Conservation (phyloP, 2,113 vertebrate species). For the Periophthalmus modestus region DNA sequence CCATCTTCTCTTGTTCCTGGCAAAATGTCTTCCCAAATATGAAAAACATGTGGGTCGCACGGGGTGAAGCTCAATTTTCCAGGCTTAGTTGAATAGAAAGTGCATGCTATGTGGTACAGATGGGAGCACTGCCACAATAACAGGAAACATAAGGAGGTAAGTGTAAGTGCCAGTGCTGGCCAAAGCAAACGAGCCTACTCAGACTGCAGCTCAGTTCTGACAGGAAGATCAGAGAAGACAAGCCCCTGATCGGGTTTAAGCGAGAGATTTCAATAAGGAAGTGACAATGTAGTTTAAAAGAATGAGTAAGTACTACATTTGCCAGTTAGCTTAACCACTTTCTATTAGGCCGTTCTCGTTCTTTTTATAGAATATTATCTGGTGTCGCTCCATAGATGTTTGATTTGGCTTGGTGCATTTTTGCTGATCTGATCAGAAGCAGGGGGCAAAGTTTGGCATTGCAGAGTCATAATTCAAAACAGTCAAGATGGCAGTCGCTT, state of each 20-base stretch:
- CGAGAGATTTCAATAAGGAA: conserved; percentile 10
- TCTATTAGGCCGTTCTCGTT: too few relatives aligned
- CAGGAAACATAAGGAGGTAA: conserved; percentile 64
- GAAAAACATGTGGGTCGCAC: conserved; percentile 29
- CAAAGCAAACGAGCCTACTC: conserved; percentile 60
- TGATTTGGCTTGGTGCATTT: not conserved
- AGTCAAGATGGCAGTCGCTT: not conserved
- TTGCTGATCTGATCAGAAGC: not conserved
- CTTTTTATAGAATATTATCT: too few relatives aligned
- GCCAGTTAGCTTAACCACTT: too few relatives aligned
- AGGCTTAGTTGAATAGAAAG: conserved; percentile 26
- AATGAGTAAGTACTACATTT: not conserved
- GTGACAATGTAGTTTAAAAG: not conserved
- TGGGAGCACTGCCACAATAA: conserved; percentile 62
- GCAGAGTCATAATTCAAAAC: not conserved
- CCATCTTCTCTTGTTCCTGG: conserved; percentile 4
- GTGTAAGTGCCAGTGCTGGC: conserved; percentile 38
- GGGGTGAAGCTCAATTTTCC: conserved; percentile 39
- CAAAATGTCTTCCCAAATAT: conserved; percentile 2
- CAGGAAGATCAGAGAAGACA: conserved; percentile 41
- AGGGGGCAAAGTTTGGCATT: not conserved
- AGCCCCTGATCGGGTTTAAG: conserved; percentile 28
- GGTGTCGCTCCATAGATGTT: not conserved
- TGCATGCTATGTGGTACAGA: conserved; percentile 41
- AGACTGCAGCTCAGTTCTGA: conserved; percentile 38